These are phyloP conservation scores for Bactericera cockerelli DNA, from an alignment of 1,140 invertebrate genomes.

Conservation along the genomic window DNA sequence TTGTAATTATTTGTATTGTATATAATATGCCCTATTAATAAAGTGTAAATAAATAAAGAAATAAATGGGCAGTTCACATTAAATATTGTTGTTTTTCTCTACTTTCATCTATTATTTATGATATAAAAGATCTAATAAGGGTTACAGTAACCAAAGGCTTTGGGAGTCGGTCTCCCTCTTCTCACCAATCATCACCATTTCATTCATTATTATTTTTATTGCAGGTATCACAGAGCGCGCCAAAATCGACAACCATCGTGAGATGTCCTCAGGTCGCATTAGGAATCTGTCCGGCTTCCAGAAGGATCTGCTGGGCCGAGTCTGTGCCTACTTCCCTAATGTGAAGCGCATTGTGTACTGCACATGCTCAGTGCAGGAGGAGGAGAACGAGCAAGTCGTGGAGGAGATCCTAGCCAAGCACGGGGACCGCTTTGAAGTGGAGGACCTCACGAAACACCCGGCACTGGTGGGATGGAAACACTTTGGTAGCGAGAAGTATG, in stretches of 20 bases:
- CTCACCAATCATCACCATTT: conserved; percentile 9
- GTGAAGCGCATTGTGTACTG: conserved; percentile 82
- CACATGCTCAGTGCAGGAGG: conserved; percentile 74
- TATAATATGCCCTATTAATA: no score
- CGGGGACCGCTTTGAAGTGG: conserved; percentile 41
- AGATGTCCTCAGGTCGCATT: conserved; percentile 15
- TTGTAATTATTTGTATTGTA: no score
- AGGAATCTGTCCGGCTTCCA: conserved; percentile 58
- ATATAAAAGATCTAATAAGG: no score
- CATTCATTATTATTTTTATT: conserved; percentile 17
- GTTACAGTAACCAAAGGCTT: no score
- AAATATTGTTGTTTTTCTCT: no score
- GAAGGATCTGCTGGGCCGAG: conserved; percentile 66
- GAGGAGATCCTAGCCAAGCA: conserved; percentile 35
- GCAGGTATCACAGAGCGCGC: conserved; percentile 44
- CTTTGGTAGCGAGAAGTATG: conserved; percentile 43
- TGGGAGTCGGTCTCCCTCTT: no score
- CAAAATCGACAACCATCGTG: conserved; percentile 29
- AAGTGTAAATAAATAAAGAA: no score
- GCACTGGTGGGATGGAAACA: conserved; percentile 44
- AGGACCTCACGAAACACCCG: conserved; percentile 39
- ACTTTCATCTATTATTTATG: no score
- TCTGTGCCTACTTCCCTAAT: conserved; percentile 63
- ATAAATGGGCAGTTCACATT: no score
- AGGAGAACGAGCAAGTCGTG: conserved; percentile 83